A percentile compares a stretch with the other conserved stretches of the same genome.
phyloP scores from a whole-genome alignment of 2,113 vertebrate species.

The Neofelis nebulosa region DNA sequence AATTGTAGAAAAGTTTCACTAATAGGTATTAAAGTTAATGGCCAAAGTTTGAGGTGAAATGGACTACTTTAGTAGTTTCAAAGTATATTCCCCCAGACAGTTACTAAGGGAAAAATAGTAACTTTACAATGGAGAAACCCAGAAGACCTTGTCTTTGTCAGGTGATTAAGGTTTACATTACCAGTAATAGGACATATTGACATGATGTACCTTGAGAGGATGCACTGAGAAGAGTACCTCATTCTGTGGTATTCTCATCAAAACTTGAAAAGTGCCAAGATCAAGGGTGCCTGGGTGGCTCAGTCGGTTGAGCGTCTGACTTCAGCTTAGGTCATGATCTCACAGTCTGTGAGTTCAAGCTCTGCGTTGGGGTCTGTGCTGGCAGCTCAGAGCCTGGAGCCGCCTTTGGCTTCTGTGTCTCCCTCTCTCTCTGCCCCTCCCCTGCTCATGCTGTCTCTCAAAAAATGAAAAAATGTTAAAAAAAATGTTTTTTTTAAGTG shows the following conservation, averaged over 20 bases:
- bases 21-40: background rate
- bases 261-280: background rate
- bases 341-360: too few relatives aligned
- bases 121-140: background rate
- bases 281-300: too few relatives aligned
- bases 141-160: background rate
- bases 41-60: background rate
- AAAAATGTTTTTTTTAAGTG: too few relatives aligned
- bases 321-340: too few relatives aligned
- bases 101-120: background rate
- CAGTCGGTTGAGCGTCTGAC: too few relatives aligned
- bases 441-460: too few relatives aligned
- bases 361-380: too few relatives aligned
- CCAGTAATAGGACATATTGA: background rate
- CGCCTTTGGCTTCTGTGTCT: too few relatives aligned
- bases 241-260: background rate
- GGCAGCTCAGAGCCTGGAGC: too few relatives aligned
- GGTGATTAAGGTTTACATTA: background rate
- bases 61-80: background rate
- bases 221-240: background rate
- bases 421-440: too few relatives aligned
- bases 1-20: background rate
- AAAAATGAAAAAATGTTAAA: too few relatives aligned
- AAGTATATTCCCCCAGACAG: background rate
- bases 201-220: background rate